Evolutionary conservation across 2,797 vertebrate species (phyloP), one percentile per base, ranked within the genome.

Genomic region (Hippoglossus hippoglossus): DNA sequence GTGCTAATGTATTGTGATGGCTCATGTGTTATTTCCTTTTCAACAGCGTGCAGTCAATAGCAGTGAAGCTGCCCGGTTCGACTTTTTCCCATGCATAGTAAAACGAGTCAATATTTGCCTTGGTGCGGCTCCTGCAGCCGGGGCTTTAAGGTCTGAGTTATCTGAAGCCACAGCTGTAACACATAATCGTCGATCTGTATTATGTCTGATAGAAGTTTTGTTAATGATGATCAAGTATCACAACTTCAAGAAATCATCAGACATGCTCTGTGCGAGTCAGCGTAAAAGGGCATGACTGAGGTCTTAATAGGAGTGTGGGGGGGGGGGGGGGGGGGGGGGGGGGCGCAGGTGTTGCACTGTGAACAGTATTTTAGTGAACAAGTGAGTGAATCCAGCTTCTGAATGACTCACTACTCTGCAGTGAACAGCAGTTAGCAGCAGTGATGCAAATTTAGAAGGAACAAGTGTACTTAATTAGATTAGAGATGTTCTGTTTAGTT

Each of bases 81-180:
- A 53, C 67, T 56, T 68, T 78, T 79, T 62, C 68, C 61, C 75
- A 81, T 18, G 34, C 77, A 54, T 47, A 76, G 58, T 74, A 31
- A 62, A 79, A 71, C 39, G 61, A 75, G 76, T 87, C 74, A 86
- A 79, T 86, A 89, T 75, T 83, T 86, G 74, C 80, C 65, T 49
- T 77, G 57, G 83, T 31, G 28, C 3, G 16, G 76, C 73, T 70
- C 53, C 63, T 75, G 66, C 56, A 62, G 67, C 54, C 6, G 1
- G 36, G 36, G 47, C 47, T 70, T 49, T 52, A 53, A 64, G 46
- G 31, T 73, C 39, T 60, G 31, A 63, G 39, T 46, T 22, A 49
- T 55, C 39, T 66, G 39, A 57, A 49, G 46, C 60, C n/a, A 24
- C 28, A 19, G 22, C 11, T 49, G 25, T 49, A 31, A 41, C 58